Percentiles rank a stretch among this genome's conserved stretches.
Conservation (phyloP, 2,113 vertebrate genomes). For the Abramis brama region DNA sequence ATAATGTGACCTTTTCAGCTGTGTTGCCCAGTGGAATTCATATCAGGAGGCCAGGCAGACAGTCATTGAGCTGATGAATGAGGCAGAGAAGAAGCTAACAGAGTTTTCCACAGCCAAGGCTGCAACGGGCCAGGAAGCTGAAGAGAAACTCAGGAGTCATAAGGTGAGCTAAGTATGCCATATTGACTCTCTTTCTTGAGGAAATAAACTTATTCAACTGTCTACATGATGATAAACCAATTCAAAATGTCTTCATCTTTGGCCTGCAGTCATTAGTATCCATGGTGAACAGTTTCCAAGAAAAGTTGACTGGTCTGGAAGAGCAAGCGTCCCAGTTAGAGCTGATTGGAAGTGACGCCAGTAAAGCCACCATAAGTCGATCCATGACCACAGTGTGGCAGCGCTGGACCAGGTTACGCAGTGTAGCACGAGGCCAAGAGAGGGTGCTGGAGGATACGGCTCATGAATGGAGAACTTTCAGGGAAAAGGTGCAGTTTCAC, state of each 20-base stretch:
- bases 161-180: constrained; percentile 74
- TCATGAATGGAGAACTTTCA: constrained; percentile 88
- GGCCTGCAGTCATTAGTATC: constrained; percentile 82
- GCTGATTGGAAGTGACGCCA: constrained; percentile 85
- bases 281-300: constrained; percentile 87
- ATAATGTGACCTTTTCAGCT: constrained; percentile 73
- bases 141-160: constrained; percentile 85
- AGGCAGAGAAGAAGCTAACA: constrained; percentile 91
- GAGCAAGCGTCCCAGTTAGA: constrained; percentile 85
- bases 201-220: background rate
- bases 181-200: background rate
- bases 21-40: constrained; percentile 85
- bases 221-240: constrained; percentile 2
- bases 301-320: constrained; percentile 87
- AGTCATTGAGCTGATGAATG: constrained; percentile 91
- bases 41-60: constrained; percentile 90
- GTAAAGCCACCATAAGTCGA: constrained; percentile 89
- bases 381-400: constrained; percentile 96
- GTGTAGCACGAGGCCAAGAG: constrained; percentile 89
- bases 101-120: constrained; percentile 90
- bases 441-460: constrained; percentile 88
- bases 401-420: constrained; percentile 89
- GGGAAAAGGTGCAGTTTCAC: constrained; percentile 79
- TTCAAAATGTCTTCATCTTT: background rate
- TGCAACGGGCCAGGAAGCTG: constrained; percentile 81